phyloP scores from a whole-genome alignment of 2,113 vertebrate species.

The Antechinus flavipes region DNA sequence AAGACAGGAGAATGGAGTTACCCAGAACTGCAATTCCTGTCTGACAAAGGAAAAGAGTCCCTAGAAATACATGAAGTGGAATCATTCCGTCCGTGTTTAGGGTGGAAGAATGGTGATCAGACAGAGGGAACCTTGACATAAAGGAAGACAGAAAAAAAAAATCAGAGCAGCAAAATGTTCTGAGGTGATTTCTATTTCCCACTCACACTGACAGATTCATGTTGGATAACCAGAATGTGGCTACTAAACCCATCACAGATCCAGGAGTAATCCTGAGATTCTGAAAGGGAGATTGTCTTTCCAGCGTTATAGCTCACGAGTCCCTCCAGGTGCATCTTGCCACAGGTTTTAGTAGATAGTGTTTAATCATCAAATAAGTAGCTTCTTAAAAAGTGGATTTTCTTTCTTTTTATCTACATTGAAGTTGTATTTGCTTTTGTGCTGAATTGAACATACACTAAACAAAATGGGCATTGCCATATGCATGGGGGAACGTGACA shows the following conservation, averaged over 20 bases:
- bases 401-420: too few relatives aligned
- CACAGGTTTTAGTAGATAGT: neutral
- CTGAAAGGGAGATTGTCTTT: neutral
- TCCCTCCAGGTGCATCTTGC: neutral
- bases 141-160: neutral
- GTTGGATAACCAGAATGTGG: neutral
- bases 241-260: neutral
- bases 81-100: constrained; percentile 16
- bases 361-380: neutral
- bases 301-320: neutral
- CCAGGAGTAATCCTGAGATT: neutral
- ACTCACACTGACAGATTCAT: neutral
- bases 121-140: neutral
- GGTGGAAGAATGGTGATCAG: neutral
- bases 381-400: neutral
- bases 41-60: constrained; percentile 4
- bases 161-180: neutral
- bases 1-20: constrained; percentile 21
- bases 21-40: constrained; percentile 19
- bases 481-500: neutral
- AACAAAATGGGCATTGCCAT: neutral
- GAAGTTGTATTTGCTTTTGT: neutral
- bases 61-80: neutral
- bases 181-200: neutral
- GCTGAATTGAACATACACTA: neutral